Conservation (phyloP, 2,888 invertebrate genomes). For the Baccha elongata region DNA sequence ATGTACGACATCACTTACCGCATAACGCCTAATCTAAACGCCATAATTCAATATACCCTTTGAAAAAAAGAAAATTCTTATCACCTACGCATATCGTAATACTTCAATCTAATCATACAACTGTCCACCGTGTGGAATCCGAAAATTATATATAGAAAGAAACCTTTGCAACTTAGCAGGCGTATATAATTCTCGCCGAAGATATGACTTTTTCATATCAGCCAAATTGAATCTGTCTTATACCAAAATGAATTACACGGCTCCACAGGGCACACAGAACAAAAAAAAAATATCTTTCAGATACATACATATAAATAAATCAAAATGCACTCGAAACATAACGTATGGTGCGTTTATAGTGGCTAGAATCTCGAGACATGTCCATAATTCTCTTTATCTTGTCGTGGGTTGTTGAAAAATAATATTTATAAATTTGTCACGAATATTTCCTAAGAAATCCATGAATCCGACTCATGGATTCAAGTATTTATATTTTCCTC, state of each 20-base stretch:
- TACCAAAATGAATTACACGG: slow-evolving; percentile 58
- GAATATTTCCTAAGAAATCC: slow-evolving; percentile 61
- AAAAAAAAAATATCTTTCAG: slow-evolving; percentile 15
- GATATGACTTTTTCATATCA: slow-evolving; percentile 50
- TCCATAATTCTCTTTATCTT: slow-evolving; percentile 68
- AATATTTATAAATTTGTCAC: slow-evolving; percentile 71
- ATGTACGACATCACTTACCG: slow-evolving; percentile 68
- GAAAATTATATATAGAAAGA: neutral
- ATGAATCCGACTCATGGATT: slow-evolving; percentile 27
- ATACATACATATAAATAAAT: slow-evolving; percentile 57
- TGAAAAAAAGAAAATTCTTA: slow-evolving; percentile 25
- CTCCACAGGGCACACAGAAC: slow-evolving; percentile 16
- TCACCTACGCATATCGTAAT: slow-evolving; percentile 45
- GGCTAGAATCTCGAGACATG: slow-evolving; percentile 22
- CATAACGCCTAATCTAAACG: slow-evolving; percentile 61
- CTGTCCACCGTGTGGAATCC: slow-evolving; percentile 49
- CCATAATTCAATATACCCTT: slow-evolving; percentile 64
- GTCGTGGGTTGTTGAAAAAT: slow-evolving; percentile 60
- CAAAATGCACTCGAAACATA: slow-evolving; percentile 57
- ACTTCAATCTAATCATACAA: slow-evolving; percentile 70
- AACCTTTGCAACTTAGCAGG: slow-evolving; percentile 44
- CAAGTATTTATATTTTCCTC: slow-evolving; percentile 22
- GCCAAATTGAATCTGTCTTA: slow-evolving; percentile 57
- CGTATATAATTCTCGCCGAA: slow-evolving; percentile 63
- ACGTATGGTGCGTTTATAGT: slow-evolving; percentile 5